phyloP scores from a whole-genome alignment of 2,888 invertebrate genomes.

The Caenorhabditis angaria region DNA sequence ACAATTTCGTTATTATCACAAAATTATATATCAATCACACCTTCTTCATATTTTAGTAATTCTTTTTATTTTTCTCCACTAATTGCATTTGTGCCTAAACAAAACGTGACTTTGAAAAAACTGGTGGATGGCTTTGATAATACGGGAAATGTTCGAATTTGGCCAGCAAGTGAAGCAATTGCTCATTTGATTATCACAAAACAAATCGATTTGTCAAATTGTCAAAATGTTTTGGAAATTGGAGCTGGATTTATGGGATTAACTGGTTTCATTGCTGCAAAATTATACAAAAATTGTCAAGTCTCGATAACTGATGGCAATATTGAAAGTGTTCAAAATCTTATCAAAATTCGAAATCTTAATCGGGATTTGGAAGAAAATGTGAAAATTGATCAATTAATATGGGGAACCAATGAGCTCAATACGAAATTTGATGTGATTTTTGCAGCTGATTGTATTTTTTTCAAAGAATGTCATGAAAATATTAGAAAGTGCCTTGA shows the following conservation, averaged over 20 bases:
- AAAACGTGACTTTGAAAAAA: slow-evolving; percentile 1
- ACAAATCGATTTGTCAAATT: slow-evolving; percentile 5
- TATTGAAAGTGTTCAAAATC: slow-evolving; percentile 27
- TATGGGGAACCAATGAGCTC: slow-evolving; percentile 16
- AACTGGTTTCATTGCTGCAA: slow-evolving; percentile 25
- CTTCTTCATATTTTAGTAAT: not conserved
- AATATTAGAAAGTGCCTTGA: slow-evolving; percentile 32
- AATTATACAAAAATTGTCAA: not conserved
- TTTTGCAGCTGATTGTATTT: slow-evolving; percentile 57
- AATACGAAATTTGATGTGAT: slow-evolving; percentile 41
- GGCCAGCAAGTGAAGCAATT: slow-evolving; percentile 57
- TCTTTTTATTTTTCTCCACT: not conserved
- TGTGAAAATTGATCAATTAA: not conserved
- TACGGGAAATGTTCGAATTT: slow-evolving; percentile 56
- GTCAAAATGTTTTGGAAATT: slow-evolving; percentile 40
- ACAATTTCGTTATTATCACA: not conserved
- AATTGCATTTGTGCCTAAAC: not conserved
- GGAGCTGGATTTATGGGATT: slow-evolving; percentile 55
- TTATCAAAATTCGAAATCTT: slow-evolving; percentile 8
- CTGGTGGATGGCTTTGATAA: slow-evolving; percentile 50
- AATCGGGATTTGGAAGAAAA: slow-evolving; percentile 14
- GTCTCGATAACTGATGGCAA: slow-evolving; percentile 56
- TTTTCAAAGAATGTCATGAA: slow-evolving; percentile 44
- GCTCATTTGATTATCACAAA: slow-evolving; percentile 15
- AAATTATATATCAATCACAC: not conserved